A percentile compares a stretch with the other conserved stretches of the same genome.
phyloP scores from a whole-genome alignment of 1,140 invertebrate genomes.

The Ruditapes philippinarum region DNA sequence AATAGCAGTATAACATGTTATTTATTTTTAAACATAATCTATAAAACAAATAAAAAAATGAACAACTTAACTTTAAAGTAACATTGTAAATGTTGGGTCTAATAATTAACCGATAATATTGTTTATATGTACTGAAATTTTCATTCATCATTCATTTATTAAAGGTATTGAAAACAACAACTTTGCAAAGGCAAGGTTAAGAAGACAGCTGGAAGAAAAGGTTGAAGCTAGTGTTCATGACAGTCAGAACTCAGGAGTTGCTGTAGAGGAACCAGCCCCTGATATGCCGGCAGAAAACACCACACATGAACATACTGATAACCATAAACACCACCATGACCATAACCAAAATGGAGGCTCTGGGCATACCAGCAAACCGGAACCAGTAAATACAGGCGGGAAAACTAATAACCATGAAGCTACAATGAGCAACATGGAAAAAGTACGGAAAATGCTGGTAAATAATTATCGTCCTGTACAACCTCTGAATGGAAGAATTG shows the following conservation, averaged over 20 bases:
- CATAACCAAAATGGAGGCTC: conserved; percentile 27
- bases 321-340: conserved; percentile 33
- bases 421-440: conserved; percentile 14
- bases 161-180: conserved; percentile 41
- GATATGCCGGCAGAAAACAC: conserved; percentile 4
- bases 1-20: too few species aligned
- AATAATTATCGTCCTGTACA: conserved; percentile 84
- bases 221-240: background rate
- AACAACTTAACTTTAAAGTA: too few species aligned
- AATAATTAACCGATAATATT: too few species aligned
- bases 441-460: conserved; percentile 70
- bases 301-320: conserved; percentile 4
- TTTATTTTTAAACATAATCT: too few species aligned
- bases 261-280: conserved; percentile 9
- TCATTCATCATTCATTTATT: too few species aligned
- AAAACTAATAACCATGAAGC: background rate
- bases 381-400: background rate
- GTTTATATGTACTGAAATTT: too few species aligned
- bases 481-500: conserved; percentile 75
- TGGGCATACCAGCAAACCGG: background rate
- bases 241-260: background rate
- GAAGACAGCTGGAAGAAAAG: conserved; percentile 45
- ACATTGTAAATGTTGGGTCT: too few species aligned
- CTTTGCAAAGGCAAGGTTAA: conserved; percentile 32
- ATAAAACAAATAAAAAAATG: too few species aligned